A percentile compares a stretch with the other conserved stretches of the same genome.
These are phyloP conservation scores for Azemiops feae DNA, from an alignment of 2,113 vertebrate genomes.

Conservation along the genomic window DNA sequence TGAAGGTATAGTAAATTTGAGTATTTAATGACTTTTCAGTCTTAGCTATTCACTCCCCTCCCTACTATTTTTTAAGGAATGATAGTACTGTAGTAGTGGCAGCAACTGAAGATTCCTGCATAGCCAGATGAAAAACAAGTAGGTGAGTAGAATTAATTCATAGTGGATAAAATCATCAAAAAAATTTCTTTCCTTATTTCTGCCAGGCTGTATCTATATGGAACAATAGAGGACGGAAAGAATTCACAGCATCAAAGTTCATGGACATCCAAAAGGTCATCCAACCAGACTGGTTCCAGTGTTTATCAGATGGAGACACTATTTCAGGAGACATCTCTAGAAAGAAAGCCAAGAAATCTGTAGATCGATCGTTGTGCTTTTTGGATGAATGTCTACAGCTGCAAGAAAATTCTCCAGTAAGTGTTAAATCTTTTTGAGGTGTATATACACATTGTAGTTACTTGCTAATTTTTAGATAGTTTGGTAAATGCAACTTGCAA, in stretches of 20 bases:
- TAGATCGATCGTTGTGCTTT: constrained; percentile 89
- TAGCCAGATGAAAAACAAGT: background rate
- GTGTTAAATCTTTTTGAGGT: background rate
- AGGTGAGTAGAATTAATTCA: background rate
- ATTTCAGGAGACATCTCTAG: constrained; percentile 71
- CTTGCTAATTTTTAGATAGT: background rate
- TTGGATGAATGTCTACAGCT: constrained; percentile 84
- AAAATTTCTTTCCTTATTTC: background rate
- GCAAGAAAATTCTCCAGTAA: constrained; percentile 82
- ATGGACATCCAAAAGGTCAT: constrained; percentile 85
- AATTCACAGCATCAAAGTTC: constrained; percentile 84
- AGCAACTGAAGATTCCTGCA: background rate
- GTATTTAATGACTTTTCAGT: background rate
- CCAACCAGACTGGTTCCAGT: constrained; percentile 92
- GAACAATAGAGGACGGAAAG: constrained; percentile 89
- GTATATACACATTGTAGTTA: background rate
- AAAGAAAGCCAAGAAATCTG: constrained; percentile 87
- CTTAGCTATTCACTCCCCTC: background rate
- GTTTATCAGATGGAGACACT: constrained; percentile 89
- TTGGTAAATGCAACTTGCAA: background rate
- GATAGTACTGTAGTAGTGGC: background rate
- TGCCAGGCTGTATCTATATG: constrained; percentile 87
- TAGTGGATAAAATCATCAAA: background rate
- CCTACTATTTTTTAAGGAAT: background rate
- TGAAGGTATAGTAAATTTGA: constrained; percentile 77